Conservation (phyloP, 2,888 invertebrate genomes). For the Stratiomys singularior region DNA sequence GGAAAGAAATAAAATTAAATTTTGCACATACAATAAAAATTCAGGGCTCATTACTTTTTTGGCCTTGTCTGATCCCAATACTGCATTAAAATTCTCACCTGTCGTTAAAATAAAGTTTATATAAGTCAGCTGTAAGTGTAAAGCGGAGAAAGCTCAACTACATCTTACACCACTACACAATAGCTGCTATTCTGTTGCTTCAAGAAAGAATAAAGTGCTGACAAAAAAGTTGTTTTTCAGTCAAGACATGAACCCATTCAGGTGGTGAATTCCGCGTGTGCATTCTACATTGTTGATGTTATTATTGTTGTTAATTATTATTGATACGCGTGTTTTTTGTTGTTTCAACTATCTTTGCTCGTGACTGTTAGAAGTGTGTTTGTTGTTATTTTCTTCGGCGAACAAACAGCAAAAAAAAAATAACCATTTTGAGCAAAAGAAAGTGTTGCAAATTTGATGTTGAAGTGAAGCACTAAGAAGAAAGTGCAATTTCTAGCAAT, state of each 20-base stretch:
- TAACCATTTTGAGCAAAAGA: not conserved
- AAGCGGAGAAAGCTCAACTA: constrained; percentile 32
- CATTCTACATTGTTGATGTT: constrained; percentile 16
- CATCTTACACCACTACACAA: not conserved
- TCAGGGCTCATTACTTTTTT: not conserved
- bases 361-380: not conserved
- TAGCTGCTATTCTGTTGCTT: not conserved
- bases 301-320: not conserved
- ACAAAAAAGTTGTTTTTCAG: not conserved
- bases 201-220: constrained; percentile 15
- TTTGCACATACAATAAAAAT: not conserved
- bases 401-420: not conserved
- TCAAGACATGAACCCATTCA: constrained; percentile 24
- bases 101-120: constrained; percentile 16
- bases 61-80: constrained; percentile 10
- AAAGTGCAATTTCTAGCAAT: not conserved
- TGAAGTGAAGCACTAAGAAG: not conserved
- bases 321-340: not conserved
- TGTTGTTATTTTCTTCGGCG: not conserved
- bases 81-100: constrained; percentile 22
- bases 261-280: not conserved
- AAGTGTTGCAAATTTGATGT: not conserved
- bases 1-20: too few species aligned
- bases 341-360: not conserved
- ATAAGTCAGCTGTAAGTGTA: constrained; percentile 37